Evolutionary conservation across 2,113 vertebrate species (phyloP).

Genomic region (Formicarius rufipectus): DNA sequence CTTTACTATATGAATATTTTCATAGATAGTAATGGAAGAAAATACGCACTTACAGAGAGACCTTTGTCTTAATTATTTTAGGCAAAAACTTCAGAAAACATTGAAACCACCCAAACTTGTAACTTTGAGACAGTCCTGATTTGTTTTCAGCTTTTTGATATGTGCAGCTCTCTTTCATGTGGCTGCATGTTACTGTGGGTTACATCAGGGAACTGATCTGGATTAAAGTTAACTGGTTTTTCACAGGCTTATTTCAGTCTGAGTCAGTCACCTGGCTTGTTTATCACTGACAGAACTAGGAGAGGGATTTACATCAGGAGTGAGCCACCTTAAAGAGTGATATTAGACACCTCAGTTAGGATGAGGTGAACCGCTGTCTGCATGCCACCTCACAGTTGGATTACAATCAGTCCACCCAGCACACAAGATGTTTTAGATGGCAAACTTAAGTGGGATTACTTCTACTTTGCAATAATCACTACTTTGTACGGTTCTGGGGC

Average conservation of each 20-base stretch:
- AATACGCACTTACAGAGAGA: not conserved
- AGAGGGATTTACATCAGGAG: not conserved
- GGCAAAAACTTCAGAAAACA: not conserved
- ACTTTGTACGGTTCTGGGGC: not conserved
- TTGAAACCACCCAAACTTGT: not conserved
- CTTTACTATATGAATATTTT: not conserved
- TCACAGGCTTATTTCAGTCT: not conserved
- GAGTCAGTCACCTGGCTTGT: not conserved
- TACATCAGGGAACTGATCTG: not conserved
- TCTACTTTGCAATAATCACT: not conserved
- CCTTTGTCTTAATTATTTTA: not conserved
- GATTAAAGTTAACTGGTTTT: not conserved
- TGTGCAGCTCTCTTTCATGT: not conserved
- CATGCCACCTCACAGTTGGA: not conserved
- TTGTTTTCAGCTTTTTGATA: not conserved
- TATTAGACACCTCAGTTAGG: not conserved
- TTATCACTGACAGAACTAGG: not conserved
- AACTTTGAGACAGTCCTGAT: not conserved
- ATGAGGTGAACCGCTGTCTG: not conserved
- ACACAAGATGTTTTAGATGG: not conserved
- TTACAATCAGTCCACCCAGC: not conserved
- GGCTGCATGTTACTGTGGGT: not conserved
- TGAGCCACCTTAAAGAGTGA: not conserved
- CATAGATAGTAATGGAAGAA: not conserved
- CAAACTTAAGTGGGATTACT: not conserved